Evolutionary conservation across 1,140 invertebrate genomes (phyloP), one percentile per base, ranked within the genome.

Genomic region (Saccostrea glomerata): DNA sequence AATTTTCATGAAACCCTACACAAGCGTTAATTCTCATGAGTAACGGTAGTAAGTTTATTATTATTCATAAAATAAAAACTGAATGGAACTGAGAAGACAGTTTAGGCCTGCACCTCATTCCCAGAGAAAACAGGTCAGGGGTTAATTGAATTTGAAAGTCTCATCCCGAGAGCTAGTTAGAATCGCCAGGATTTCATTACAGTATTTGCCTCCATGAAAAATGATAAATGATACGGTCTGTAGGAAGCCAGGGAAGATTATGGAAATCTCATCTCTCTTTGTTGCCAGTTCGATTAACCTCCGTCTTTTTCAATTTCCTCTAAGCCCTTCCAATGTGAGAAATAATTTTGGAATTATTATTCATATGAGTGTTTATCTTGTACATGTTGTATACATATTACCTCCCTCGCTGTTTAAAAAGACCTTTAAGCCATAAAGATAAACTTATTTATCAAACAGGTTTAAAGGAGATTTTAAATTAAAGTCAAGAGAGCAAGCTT

Each of bases 291-390:
- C 25, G 70, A 77, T 77, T 77, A 77, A 77, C 23, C 30, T 15
- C 30, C 23, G 25, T 15, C 70, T 36, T 77, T 77, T 77, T 36
- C 25, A 66, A 66, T 77, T 77, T 77, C 25, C 66, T 73, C 25
- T 25, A 13, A 77, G 70, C 11, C 30, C 25, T 12, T 77, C 25
- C 23, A 30, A 12, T 47, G 23, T 36, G 25, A 77, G 70, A 15
- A 77, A 30, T 77, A 66, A 66, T 66, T 66, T 66, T 47, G 23
- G 60, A 23, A 66, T 77, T 77, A 77, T 77, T 30, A 30, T 77
- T 77, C 70, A 36, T 30, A 30, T 77, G 15, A 13, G 70, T 30
- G 25, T 77, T 77, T 77, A 77, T 36, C 25, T 13, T 36, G 11
- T 30, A 77, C 30, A 36, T 30, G 25, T 12, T 23, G 23, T 20